Percentiles rank a stretch among this genome's conserved stretches.
These are phyloP conservation scores for Maniola jurtina DNA, from an alignment of 1,140 invertebrate species.

Conservation along the genomic window DNA sequence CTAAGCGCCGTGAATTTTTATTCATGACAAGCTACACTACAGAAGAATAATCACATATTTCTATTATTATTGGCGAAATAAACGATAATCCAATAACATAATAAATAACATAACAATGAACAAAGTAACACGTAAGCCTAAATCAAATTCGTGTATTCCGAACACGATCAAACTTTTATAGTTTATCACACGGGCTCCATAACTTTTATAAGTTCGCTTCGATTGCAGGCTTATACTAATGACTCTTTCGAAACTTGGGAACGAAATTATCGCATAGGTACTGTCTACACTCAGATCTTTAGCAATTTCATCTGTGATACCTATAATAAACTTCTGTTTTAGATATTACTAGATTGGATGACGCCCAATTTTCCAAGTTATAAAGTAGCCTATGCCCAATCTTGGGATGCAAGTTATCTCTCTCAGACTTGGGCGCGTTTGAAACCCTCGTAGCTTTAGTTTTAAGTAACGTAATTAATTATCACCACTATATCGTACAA, in stretches of 20 bases:
- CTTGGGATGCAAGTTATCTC: too few relatives aligned
- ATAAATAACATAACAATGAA: constrained; percentile 25
- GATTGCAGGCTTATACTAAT: constrained; percentile 43
- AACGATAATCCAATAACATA: constrained; percentile 17
- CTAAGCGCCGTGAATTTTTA: too few relatives aligned
- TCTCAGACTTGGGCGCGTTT: too few relatives aligned
- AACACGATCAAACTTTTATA: constrained; percentile 38
- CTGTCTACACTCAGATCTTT: constrained; percentile 13
- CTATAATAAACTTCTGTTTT: not conserved
- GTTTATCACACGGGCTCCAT: constrained; percentile 38
- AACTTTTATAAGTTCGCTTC: constrained; percentile 41
- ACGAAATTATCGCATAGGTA: constrained; percentile 33
- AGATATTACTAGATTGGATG: too few relatives aligned
- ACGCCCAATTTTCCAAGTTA: too few relatives aligned
- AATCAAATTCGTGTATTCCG: constrained; percentile 29
- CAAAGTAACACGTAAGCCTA: constrained; percentile 30
- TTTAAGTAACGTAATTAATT: too few relatives aligned
- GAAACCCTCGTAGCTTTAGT: too few relatives aligned
- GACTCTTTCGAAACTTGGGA: constrained; percentile 38
- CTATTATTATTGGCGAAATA: constrained; percentile 7
- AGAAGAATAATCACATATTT: not conserved
- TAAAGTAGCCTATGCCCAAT: too few relatives aligned
- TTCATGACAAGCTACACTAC: too few relatives aligned
- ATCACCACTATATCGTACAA: too few relatives aligned
- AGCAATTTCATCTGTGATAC: not conserved